Evolutionary conservation across 2,797 vertebrate species (phyloP).

Genomic region (Typhlichthys eigenmanni): DNA sequence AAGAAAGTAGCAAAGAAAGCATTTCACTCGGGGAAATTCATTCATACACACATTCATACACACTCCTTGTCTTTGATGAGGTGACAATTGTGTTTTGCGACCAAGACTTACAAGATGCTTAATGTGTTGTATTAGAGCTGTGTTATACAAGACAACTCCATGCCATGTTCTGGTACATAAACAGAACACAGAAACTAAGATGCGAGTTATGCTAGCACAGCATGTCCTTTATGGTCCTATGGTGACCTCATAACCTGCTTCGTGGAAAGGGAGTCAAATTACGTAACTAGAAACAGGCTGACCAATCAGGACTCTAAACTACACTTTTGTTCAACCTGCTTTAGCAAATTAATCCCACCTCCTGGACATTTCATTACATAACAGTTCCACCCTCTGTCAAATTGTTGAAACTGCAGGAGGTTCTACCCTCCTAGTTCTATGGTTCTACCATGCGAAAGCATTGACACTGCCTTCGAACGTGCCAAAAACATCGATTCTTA

Average conservation of each 20-base stretch:
- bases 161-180: not conserved
- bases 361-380: constrained; percentile 40
- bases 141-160: no score
- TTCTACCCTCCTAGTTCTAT: constrained; percentile 1
- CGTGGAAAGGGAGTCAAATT: constrained; percentile 37
- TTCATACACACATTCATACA: constrained; percentile 16
- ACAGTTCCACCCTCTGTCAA: constrained; percentile 41
- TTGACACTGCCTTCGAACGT: no score
- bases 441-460: no score
- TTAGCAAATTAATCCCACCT: constrained; percentile 24
- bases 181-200: not conserved
- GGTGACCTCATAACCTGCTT: constrained; percentile 36
- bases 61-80: not conserved
- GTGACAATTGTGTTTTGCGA: no score
- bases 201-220: constrained; percentile 16
- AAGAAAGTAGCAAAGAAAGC: not conserved
- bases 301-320: constrained; percentile 21
- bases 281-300: constrained; percentile 18
- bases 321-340: constrained; percentile 44
- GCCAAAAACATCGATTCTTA: no score
- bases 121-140: no score
- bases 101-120: no score
- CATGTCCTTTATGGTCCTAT: constrained; percentile 27
- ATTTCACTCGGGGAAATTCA: constrained; percentile 8
- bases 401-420: constrained; percentile 55